Conservation (phyloP, 2,888 invertebrate species). For the Lasioglossum leucozonium region DNA sequence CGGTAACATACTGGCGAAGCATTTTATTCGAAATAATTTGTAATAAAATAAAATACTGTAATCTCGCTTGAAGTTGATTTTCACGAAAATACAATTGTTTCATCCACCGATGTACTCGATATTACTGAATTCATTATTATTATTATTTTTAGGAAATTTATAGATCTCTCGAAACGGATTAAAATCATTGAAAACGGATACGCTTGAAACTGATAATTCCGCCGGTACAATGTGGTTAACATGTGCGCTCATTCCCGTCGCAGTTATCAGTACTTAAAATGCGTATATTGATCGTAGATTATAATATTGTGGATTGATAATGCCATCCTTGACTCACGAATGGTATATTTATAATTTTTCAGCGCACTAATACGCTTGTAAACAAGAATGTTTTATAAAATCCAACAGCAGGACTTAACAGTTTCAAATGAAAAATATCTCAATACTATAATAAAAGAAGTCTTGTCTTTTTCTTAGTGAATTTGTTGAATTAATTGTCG, state of each 20-base stretch:
- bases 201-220: constrained; percentile 1
- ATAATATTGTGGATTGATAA: background rate
- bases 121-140: background rate
- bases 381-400: background rate
- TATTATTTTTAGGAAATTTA: background rate
- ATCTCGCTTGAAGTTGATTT: no score
- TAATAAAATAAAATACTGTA: background rate
- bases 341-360: no score
- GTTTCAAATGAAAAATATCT: background rate
- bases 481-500: background rate
- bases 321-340: background rate
- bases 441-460: background rate
- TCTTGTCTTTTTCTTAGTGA: background rate
- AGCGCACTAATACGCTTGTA: background rate
- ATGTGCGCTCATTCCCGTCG: background rate
- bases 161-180: background rate
- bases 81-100: background rate
- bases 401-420: background rate
- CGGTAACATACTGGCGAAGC: no score
- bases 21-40: background rate
- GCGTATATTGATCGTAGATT: constrained; percentile 1
- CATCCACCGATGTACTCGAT: background rate
- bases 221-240: background rate
- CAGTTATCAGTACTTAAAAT: background rate
- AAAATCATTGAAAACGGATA: background rate